Evolutionary conservation across 2,113 vertebrate genomes (phyloP), one percentile per base, ranked within the genome.

Genomic region (Chunga burmeisteri): DNA sequence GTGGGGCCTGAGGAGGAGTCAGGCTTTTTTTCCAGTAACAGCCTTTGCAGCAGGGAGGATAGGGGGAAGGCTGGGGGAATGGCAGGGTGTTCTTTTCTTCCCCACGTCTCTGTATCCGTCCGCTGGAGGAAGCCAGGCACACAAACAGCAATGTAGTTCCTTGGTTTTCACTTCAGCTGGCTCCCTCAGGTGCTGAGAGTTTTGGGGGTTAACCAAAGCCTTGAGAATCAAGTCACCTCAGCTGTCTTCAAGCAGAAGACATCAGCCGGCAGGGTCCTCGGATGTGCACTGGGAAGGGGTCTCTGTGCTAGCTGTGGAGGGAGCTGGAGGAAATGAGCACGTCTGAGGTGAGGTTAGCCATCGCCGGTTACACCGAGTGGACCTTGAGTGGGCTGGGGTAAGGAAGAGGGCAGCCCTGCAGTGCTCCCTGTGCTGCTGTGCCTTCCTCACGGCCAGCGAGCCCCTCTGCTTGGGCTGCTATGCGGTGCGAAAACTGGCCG

Each of bases 401-500:
- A 16, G 36, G 40, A 10, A 7, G 30, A 30, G 62, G 12, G 22
- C 62, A 83, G 52, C 21, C 19, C 44, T 29, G 67, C 56, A 4
- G 25, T 3, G 26, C 30, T 73, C n/a, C 30, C 66, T 34, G 47
- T 2, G 1, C 75, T 61, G 73, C 44, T 52, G 38, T 13, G 53
- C 29, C 30, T 56, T 36, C 23, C 49, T 22, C 11, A 6, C 1
- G 2, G 66, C 42, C 67, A 13, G 40, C 5, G 2, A 44, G 52
- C 36, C 66, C 16, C 34, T 34, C 32, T 62, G 55, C 27, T 17
- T 5, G 13, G 32, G 62, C 79, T 86, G 58, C 79, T 26, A 56
- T 1, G 0, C 0, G 0, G 1, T 4, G 40, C 9, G 65, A 23
- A 20, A 44, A 3, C 36, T 58, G 4, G 1, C 20, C 3, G 0